phyloP scores from a whole-genome alignment of 2,797 vertebrate genomes.

The Podarcis lilfordi region DNA sequence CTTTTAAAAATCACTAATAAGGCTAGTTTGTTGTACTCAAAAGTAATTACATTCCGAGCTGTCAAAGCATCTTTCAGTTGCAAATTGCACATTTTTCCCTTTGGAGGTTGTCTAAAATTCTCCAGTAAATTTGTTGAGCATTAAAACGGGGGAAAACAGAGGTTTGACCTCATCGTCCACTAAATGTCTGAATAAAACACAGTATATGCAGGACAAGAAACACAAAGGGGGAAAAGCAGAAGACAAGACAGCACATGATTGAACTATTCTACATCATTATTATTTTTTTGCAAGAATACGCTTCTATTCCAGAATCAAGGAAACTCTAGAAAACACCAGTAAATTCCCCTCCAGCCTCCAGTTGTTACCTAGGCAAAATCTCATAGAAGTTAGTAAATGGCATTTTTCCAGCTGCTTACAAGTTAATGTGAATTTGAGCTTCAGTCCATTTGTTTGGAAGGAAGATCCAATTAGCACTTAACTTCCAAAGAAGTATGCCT shows the following conservation, averaged over 20 bases:
- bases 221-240: conserved; percentile 56
- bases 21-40: conserved; percentile 44
- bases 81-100: conserved; percentile 24
- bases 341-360: not conserved
- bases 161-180: conserved; percentile 44
- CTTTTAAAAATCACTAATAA: conserved; percentile 42
- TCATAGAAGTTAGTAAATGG: conserved; percentile 27
- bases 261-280: conserved; percentile 39
- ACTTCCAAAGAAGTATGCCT: not conserved
- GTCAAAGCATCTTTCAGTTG: conserved; percentile 40
- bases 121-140: conserved; percentile 48
- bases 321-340: conserved; percentile 38
- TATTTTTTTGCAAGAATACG: conserved; percentile 50
- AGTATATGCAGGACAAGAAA: conserved; percentile 61
- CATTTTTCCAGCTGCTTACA: conserved; percentile 18
- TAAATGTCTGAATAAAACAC: conserved; percentile 68
- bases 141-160: conserved; percentile 8
- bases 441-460: not conserved
- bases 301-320: conserved; percentile 54
- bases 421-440: conserved; percentile 28
- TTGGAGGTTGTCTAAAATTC: not conserved
- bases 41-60: conserved; percentile 47
- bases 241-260: conserved; percentile 60
- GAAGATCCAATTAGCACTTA: not conserved
- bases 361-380: conserved; percentile 33